Evolutionary conservation across 2,797 vertebrate species (phyloP).

Genomic region (Xenops minutus): DNA sequence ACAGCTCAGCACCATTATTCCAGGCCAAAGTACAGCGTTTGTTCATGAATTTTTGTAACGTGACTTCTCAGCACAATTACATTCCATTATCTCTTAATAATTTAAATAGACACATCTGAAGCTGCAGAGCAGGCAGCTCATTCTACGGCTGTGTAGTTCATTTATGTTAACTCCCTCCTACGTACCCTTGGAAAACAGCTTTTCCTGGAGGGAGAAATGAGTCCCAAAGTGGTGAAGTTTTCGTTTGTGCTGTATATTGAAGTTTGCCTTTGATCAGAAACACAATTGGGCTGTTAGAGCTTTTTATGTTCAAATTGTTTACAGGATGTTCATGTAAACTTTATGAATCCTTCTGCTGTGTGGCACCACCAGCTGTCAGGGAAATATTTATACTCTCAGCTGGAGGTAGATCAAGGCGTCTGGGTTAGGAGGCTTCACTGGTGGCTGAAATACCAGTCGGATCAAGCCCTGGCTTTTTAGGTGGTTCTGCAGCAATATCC

Average conservation of each 20-base stretch:
- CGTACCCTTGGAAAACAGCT: slow-evolving; percentile 40
- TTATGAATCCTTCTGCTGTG: slow-evolving; percentile 78
- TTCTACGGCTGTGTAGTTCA: background rate
- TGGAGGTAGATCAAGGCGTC: slow-evolving; percentile 58
- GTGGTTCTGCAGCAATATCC: background rate
- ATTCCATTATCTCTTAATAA: slow-evolving; percentile 52
- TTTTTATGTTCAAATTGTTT: slow-evolving; percentile 76
- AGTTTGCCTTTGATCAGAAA: slow-evolving; percentile 73
- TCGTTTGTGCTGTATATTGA: slow-evolving; percentile 50
- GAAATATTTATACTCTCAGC: slow-evolving; percentile 68
- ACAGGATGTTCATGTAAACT: slow-evolving; percentile 76
- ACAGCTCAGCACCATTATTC: background rate
- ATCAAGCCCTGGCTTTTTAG: slow-evolving; percentile 16
- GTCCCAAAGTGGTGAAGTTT: slow-evolving; percentile 50
- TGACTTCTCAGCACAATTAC: slow-evolving; percentile 22
- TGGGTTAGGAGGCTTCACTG: slow-evolving; percentile 4
- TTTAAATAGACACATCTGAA: slow-evolving; percentile 49
- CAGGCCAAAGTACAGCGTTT: background rate
- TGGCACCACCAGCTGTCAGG: slow-evolving; percentile 75
- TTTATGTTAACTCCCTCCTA: slow-evolving; percentile 59
- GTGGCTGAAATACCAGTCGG: slow-evolving; percentile 1
- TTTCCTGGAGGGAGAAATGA: slow-evolving; percentile 53
- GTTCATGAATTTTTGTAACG: background rate
- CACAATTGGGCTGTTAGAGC: slow-evolving; percentile 67
- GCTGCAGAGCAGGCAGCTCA: slow-evolving; percentile 33